A percentile compares a stretch with the other conserved stretches of the same genome.
Conservation (phyloP, 1,140 invertebrate species). For the Drosophila sucinea region DNA sequence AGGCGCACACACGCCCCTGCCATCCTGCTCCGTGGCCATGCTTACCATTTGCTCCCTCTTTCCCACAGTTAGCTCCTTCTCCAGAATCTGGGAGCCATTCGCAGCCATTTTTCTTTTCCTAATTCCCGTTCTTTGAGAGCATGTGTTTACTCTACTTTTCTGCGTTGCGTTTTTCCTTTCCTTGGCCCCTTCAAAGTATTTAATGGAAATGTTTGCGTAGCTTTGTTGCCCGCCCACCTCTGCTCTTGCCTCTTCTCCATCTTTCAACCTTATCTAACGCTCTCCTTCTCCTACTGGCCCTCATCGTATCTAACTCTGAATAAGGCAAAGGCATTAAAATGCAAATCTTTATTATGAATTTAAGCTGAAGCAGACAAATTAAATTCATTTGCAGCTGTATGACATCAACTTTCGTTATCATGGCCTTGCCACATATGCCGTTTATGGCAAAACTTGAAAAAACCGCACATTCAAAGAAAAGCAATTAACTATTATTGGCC, state of each 20-base stretch:
- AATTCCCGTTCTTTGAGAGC: conserved; percentile 56
- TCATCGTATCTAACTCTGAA: neutral
- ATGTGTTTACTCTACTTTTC: conserved; percentile 69
- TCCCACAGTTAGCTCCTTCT: neutral
- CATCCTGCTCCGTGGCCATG: neutral
- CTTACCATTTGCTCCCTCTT: neutral
- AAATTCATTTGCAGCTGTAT: conserved; percentile 56
- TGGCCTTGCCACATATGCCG: neutral
- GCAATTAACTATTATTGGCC: no score
- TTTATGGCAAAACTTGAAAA: no score
- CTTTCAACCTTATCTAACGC: neutral
- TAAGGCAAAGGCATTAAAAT: conserved; percentile 53
- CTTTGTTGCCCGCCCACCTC: conserved; percentile 32
- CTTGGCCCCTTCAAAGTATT: conserved; percentile 53
- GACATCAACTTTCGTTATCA: neutral
- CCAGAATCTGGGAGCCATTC: neutral
- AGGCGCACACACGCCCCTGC: neutral
- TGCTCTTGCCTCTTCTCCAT: neutral
- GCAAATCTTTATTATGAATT: conserved; percentile 77
- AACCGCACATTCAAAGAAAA: no score
- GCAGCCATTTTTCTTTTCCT: conserved; percentile 32
- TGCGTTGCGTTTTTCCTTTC: conserved; percentile 37
- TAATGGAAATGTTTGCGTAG: conserved; percentile 78
- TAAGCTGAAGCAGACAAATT: conserved; percentile 57
- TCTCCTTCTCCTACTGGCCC: neutral